Evolutionary conservation across 2,888 invertebrate species (phyloP), one percentile per base, ranked within the genome.

Genomic region (Mesorhabditis sp.): DNA sequence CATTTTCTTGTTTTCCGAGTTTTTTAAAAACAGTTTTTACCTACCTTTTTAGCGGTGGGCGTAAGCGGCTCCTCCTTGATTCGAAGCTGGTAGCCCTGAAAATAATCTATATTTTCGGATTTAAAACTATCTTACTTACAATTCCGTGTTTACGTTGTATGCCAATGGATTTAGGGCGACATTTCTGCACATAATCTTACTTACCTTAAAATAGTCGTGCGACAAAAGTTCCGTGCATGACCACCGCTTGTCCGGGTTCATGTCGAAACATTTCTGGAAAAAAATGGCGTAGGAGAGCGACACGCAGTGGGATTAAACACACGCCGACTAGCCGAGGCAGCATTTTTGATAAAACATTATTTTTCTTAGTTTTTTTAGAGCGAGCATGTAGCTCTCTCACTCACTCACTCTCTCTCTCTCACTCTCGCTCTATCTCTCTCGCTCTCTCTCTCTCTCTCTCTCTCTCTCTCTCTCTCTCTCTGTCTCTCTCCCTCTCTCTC

Each of bases 221-320:
- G 91, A 90, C 69, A 94, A 88, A 64, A 98, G 89, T 86, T 94
- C 93, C 79, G 93, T 93, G 87, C 95, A 95, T 3, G 92, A 92
- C 92, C 93, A 93, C 82, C 97, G 89, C 86, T 92, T 91, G 74
- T 90, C 90, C 0, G 97, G 97, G 87, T 97, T 95, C 87, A 94
- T 94, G 87, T 95, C 93, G 79, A 98, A 89, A 87, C 96, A 97
- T 90, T 92, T 93, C 92, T 94, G 73, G 42, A 77, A 69, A 42
- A 68, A 68, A 45, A 43, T 42, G 43, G 50, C 0, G 2, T n/a
- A 1, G 2, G 28, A 13, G 5, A n/a, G 5, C 45, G 15, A 45
- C 45, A n/a, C n/a, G n/a, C n/a, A 2, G 28, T 28, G 1, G 28
- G 2, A 28, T 28, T 28, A 28, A 28, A 28, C 28, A 28, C 1